Evolutionary conservation across 2,113 vertebrate species (phyloP).

Genomic region (Odocoileus virginianus): DNA sequence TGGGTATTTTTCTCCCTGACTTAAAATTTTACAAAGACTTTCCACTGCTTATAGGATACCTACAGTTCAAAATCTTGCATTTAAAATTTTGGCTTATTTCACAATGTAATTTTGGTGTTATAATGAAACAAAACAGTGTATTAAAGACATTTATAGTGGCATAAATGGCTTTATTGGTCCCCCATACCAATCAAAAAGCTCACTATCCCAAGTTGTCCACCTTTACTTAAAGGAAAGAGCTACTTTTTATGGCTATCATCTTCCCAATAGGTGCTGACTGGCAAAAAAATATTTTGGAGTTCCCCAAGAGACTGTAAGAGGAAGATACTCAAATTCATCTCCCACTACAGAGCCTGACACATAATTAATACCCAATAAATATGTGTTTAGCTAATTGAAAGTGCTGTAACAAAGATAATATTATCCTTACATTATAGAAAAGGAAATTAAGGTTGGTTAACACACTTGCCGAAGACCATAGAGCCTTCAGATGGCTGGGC

Average conservation of each 20-base stretch:
- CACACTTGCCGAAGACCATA: neutral
- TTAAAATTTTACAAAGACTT: neutral
- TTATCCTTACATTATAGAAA: neutral
- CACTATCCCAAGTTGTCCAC: neutral
- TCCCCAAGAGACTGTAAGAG: neutral
- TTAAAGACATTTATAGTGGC: neutral
- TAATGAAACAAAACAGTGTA: neutral
- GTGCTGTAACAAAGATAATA: neutral
- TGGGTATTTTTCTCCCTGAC: neutral
- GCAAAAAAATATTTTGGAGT: neutral
- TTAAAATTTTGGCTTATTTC: neutral
- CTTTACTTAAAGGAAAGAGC: neutral
- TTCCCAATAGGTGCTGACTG: neutral
- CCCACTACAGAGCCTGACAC: neutral
- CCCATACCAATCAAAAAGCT: neutral
- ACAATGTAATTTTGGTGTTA: neutral
- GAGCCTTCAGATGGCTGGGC: neutral
- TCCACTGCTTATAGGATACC: neutral
- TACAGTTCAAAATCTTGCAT: neutral
- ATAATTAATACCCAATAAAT: neutral
- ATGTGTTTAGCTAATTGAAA: neutral
- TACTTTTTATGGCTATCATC: neutral
- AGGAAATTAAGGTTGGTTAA: neutral
- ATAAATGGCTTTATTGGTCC: neutral
- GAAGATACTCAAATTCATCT: neutral